Conservation (phyloP, 2,888 invertebrate genomes). For the Aleiodes testaceus region DNA sequence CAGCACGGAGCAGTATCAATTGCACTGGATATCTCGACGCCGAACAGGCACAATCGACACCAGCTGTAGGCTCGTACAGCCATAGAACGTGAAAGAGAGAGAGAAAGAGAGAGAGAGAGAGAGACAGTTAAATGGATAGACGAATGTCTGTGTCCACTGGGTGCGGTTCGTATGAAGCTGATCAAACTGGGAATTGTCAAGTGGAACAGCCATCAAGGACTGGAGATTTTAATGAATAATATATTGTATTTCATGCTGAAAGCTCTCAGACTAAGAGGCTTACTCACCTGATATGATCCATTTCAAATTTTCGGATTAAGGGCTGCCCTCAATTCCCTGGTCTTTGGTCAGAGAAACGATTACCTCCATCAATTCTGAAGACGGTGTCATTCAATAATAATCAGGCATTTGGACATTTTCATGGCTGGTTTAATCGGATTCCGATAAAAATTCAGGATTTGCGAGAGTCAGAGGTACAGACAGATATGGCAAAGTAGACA, state of each 20-base stretch:
- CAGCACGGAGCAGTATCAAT: conserved; percentile 29
- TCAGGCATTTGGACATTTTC: no score
- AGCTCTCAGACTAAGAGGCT: no score
- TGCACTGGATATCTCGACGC: conserved; percentile 31
- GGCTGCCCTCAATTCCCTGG: no score
- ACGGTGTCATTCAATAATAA: no score
- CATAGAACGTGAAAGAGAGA: conserved; percentile 1
- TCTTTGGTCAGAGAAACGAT: no score
- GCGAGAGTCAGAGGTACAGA: background rate
- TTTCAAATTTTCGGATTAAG: no score
- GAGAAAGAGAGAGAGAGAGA: background rate
- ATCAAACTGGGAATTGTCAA: conserved; percentile 35
- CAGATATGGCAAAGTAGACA: no score
- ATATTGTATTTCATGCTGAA: no score
- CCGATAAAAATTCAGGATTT: conserved; percentile 6
- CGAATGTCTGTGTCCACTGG: conserved; percentile 17
- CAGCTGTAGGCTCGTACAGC: conserved; percentile 8
- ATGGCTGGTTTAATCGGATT: background rate
- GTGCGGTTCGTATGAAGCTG: conserved; percentile 25
- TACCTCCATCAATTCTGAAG: no score
- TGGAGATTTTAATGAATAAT: conserved; percentile 19
- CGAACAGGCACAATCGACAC: conserved; percentile 28
- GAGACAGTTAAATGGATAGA: background rate
- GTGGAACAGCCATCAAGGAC: conserved; percentile 15
- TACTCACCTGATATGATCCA: no score